Evolutionary conservation across 2,113 vertebrate species (phyloP).

Genomic region (Rhizomys pruinosus): DNA sequence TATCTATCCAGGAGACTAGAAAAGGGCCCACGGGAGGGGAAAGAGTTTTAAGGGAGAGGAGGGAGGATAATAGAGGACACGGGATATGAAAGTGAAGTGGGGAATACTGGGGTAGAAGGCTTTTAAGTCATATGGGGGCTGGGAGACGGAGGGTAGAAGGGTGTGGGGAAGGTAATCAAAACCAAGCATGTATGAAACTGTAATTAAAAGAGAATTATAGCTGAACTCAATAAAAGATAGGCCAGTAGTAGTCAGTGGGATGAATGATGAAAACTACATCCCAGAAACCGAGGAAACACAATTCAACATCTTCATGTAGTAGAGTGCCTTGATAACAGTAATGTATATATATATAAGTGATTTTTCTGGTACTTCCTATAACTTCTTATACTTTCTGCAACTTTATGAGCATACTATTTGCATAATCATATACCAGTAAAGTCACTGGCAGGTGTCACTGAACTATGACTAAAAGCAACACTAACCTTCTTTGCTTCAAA

Average conservation of each 20-base stretch:
- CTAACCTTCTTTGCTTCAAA: constrained; percentile 92
- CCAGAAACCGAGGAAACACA: background rate
- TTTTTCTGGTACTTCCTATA: background rate
- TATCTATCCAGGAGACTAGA: too few relatives aligned
- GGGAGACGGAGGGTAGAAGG: too few relatives aligned
- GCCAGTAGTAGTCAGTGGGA: background rate
- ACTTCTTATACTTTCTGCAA: background rate
- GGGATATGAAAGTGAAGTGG: too few relatives aligned
- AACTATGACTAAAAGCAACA: constrained; percentile 5
- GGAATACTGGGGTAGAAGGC: background rate
- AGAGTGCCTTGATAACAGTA: background rate
- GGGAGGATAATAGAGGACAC: background rate
- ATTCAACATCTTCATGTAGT: background rate
- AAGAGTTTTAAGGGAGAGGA: background rate
- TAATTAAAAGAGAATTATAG: background rate
- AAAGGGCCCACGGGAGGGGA: background rate
- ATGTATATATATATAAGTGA: background rate
- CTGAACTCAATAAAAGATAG: background rate
- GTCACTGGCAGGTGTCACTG: background rate
- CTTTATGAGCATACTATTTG: background rate
- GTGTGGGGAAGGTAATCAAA: background rate
- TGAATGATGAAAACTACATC: background rate
- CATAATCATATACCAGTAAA: background rate
- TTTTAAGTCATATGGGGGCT: background rate
- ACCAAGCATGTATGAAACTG: background rate